phyloP scores from a whole-genome alignment of 2,113 vertebrate genomes.

The Agapornis roseicollis region DNA sequence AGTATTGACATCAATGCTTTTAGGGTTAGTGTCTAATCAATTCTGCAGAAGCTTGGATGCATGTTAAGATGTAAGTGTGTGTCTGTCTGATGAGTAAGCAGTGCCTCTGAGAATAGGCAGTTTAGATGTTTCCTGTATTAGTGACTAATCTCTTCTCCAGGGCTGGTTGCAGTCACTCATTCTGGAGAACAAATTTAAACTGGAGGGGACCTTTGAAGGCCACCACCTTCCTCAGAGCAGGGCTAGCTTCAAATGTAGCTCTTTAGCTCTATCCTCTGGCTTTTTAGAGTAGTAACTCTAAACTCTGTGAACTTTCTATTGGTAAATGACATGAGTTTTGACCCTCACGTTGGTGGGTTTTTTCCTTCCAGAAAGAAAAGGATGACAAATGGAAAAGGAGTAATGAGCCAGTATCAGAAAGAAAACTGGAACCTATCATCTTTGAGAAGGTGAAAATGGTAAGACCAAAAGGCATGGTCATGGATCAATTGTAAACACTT shows the following conservation, averaged over 20 bases:
- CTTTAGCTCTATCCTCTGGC: neutral
- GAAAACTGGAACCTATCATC: constrained; percentile 87
- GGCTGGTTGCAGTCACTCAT: neutral
- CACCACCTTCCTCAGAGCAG: neutral
- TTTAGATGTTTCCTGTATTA: neutral
- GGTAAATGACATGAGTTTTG: neutral
- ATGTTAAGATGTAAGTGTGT: neutral
- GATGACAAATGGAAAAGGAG: constrained; percentile 84
- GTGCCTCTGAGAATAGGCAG: neutral
- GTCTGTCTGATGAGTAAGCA: neutral
- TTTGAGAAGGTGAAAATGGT: constrained; percentile 99
- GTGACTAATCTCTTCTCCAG: neutral
- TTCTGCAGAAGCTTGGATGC: neutral
- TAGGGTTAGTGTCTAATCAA: constrained; percentile 76
- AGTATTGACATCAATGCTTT: constrained; percentile 90
- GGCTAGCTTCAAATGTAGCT: neutral
- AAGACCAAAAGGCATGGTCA: neutral
- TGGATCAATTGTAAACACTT: neutral
- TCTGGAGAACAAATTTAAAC: neutral
- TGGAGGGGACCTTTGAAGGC: neutral
- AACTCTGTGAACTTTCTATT: neutral
- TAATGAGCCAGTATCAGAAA: constrained; percentile 77
- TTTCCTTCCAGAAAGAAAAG: constrained; percentile 84
- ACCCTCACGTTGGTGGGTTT: neutral
- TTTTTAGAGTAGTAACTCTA: neutral